Conservation (phyloP, 2,797 vertebrate species). For the Lagocephalus sceleratus region DNA sequence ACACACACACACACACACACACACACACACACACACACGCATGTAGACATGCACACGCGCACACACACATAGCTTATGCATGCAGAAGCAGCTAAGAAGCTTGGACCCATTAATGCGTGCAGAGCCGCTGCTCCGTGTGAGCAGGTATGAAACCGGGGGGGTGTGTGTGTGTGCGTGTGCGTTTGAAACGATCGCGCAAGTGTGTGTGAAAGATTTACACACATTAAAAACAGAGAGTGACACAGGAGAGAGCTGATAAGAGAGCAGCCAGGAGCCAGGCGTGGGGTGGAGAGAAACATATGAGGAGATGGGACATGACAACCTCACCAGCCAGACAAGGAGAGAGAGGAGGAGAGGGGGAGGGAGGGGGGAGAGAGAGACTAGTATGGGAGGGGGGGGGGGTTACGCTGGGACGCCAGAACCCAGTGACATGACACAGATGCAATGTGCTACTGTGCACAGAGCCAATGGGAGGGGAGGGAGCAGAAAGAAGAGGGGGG, state of each 20-base stretch:
- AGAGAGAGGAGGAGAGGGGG: constrained; percentile 1
- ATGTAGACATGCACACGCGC: constrained; percentile 28
- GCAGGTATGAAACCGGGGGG: too few species aligned
- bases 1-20: constrained; percentile 4
- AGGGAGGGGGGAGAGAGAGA: constrained; percentile 2
- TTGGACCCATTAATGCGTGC: constrained; percentile 56
- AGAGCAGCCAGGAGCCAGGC: constrained; percentile 23
- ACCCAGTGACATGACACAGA: constrained; percentile 79
- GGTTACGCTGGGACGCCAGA: constrained; percentile 70
- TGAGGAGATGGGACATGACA: constrained; percentile 54
- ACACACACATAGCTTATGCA: constrained; percentile 58
- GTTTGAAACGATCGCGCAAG: constrained; percentile 1
- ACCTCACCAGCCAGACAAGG: constrained; percentile 39
- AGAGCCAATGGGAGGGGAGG: constrained; percentile 24
- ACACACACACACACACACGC: constrained; percentile 23
- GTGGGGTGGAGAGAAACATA: constrained; percentile 27
- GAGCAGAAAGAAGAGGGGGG: constrained; percentile 33
- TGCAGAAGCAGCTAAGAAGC: constrained; percentile 52
- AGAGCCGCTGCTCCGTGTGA: constrained; percentile 50
- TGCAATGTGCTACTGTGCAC: constrained; percentile 62
- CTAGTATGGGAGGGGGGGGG: constrained; percentile 14
- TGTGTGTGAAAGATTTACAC: constrained; percentile 20
- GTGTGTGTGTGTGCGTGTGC: constrained; percentile 41
- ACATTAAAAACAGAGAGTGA: constrained; percentile 24
- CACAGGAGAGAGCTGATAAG: constrained; percentile 5